These are phyloP conservation scores for Venustoraphidia nigricollis DNA, from an alignment of 2,888 invertebrate genomes.

Conservation along the genomic window DNA sequence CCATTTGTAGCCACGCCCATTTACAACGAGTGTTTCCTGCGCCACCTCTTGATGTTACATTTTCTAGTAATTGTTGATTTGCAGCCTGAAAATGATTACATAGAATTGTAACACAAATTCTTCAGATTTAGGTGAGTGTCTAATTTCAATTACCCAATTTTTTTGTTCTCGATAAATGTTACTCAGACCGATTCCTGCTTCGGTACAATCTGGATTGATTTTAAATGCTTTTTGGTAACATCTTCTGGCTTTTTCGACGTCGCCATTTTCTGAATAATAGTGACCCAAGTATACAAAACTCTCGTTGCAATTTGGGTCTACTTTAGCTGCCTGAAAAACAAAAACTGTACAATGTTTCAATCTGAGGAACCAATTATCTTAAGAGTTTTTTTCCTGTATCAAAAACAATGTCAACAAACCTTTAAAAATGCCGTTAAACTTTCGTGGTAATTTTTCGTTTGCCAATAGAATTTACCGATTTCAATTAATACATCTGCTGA, in stretches of 20 bases:
- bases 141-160: constrained; percentile 34
- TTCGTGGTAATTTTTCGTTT: constrained; percentile 38
- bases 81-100: constrained; percentile 29
- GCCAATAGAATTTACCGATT: constrained; percentile 44
- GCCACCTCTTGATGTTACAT: constrained; percentile 22
- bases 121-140: not conserved
- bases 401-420: constrained; percentile 15
- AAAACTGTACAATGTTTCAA: not conserved
- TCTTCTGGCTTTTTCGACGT: constrained; percentile 58
- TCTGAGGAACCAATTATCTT: too few species aligned
- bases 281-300: constrained; percentile 64
- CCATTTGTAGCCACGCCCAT: constrained; percentile 75
- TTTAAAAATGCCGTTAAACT: constrained; percentile 48
- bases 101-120: constrained; percentile 3
- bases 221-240: constrained; percentile 75
- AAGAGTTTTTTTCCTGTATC: too few species aligned
- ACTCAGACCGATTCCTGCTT: constrained; percentile 59
- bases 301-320: constrained; percentile 56
- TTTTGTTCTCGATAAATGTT: constrained; percentile 53
- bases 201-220: constrained; percentile 48
- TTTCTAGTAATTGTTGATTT: constrained; percentile 44
- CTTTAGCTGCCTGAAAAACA: constrained; percentile 38
- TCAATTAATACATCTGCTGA: constrained; percentile 37
- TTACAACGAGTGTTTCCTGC: constrained; percentile 33
- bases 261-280: constrained; percentile 48